These are phyloP conservation scores for Macrostomum lignano DNA, from an alignment of 1,140 invertebrate species.

Conservation along the genomic window DNA sequence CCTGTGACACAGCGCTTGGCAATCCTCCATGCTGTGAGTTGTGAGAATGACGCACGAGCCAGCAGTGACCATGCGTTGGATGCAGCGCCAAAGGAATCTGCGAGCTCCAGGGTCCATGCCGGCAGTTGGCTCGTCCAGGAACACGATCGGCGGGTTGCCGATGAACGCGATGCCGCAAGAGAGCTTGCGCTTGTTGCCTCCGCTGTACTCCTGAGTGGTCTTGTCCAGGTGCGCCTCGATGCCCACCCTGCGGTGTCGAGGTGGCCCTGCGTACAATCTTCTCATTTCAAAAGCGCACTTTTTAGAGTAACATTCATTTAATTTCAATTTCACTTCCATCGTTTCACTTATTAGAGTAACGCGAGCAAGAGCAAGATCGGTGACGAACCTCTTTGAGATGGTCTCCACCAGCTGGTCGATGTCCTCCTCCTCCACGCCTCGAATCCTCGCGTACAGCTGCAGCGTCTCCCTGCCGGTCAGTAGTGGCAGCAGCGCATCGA, in stretches of 20 bases:
- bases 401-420: constrained; percentile 27
- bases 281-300: too few species aligned
- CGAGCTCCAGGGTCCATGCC: constrained; percentile 34
- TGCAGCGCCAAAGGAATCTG: constrained; percentile 33
- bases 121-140: constrained; percentile 40
- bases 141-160: constrained; percentile 44
- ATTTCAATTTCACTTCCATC: too few species aligned
- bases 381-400: constrained; percentile 27
- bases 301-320: too few species aligned
- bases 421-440: constrained; percentile 32
- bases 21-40: constrained; percentile 32
- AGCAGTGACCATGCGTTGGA: too few species aligned
- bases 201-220: constrained; percentile 35
- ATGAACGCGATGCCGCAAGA: constrained; percentile 30
- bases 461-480: constrained; percentile 50
- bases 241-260: too few species aligned
- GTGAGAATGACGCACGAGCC: constrained; percentile 25
- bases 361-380: too few species aligned
- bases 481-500: constrained; percentile 47
- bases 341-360: too few species aligned
- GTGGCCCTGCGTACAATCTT: too few species aligned
- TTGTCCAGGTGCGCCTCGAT: constrained; percentile 18
- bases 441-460: constrained; percentile 39
- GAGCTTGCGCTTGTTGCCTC: constrained; percentile 32
- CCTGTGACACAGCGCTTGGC: constrained; percentile 30